Conservation (phyloP, 1,140 invertebrate genomes). For the Drosophila orosa region DNA sequence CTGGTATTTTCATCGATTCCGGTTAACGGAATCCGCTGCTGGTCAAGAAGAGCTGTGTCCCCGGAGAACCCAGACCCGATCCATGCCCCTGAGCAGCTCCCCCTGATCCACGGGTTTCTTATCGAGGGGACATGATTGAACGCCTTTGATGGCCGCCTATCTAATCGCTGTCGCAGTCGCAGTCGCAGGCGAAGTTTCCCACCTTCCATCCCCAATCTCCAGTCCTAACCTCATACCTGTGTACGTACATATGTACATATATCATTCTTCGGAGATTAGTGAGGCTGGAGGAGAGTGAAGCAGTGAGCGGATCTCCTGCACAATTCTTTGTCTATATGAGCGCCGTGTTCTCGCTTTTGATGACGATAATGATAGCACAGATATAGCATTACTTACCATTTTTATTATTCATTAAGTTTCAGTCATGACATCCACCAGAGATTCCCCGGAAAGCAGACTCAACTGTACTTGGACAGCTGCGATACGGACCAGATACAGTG, state of each 20-base stretch:
- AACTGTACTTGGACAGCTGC: slow-evolving; percentile 25
- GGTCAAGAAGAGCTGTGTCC: slow-evolving; percentile 6
- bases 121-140: slow-evolving; percentile 64
- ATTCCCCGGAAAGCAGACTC: slow-evolving; percentile 15
- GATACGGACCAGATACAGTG: not conserved
- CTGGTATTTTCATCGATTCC: slow-evolving; percentile 17
- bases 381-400: not conserved
- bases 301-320: slow-evolving; percentile 1
- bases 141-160: slow-evolving; percentile 70
- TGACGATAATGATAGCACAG: not conserved
- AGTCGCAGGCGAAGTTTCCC: slow-evolving; percentile 26
- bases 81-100: slow-evolving; percentile 1
- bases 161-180: slow-evolving; percentile 57
- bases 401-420: slow-evolving; percentile 21
- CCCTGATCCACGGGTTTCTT: slow-evolving; percentile 27
- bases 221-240: not conserved
- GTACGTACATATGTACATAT: not conserved
- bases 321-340: not conserved
- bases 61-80: not conserved
- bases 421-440: slow-evolving; percentile 5
- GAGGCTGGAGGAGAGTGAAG: slow-evolving; percentile 10
- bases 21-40: slow-evolving; percentile 10
- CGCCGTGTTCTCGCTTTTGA: not conserved
- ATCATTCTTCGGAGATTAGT: slow-evolving; percentile 5
- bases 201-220: slow-evolving; percentile 15